Evolutionary conservation across 2,797 vertebrate genomes (phyloP).

Genomic region (Moxostoma hubbsi): DNA sequence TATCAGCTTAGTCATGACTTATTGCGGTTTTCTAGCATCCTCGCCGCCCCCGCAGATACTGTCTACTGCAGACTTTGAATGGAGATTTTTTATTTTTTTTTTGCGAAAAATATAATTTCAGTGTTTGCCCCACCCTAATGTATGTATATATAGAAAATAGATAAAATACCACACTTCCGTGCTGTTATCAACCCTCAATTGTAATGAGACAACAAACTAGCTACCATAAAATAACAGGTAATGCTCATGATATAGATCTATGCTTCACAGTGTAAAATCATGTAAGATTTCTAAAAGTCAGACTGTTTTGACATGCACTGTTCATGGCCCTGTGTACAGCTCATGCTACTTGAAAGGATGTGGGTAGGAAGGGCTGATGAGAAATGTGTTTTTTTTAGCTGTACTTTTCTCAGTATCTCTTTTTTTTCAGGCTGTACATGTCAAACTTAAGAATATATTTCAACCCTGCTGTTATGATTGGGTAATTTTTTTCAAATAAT

Average conservation of each 20-base stretch:
- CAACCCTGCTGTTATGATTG: too few species aligned
- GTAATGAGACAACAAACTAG: background rate
- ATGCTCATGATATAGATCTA: background rate
- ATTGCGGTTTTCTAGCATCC: background rate
- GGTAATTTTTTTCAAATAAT: too few species aligned
- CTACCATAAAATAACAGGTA: background rate
- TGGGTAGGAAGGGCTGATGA: background rate
- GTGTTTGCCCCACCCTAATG: background rate
- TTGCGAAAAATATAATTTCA: background rate
- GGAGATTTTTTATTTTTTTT: background rate
- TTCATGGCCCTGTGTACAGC: background rate
- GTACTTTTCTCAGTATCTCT: background rate
- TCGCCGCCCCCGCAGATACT: background rate
- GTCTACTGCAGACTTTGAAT: background rate
- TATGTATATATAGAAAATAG: background rate
- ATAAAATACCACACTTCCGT: background rate
- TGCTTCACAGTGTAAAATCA: background rate
- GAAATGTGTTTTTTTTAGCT: background rate
- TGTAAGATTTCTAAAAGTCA: background rate
- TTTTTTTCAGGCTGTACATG: background rate
- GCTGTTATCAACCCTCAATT: background rate
- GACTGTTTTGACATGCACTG: background rate
- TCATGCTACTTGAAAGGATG: background rate
- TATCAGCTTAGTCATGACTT: slow-evolving; percentile 11
- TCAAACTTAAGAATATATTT: background rate